These are phyloP conservation scores for Notodonta ziczac DNA, from an alignment of 2,888 invertebrate species.

Conservation along the genomic window DNA sequence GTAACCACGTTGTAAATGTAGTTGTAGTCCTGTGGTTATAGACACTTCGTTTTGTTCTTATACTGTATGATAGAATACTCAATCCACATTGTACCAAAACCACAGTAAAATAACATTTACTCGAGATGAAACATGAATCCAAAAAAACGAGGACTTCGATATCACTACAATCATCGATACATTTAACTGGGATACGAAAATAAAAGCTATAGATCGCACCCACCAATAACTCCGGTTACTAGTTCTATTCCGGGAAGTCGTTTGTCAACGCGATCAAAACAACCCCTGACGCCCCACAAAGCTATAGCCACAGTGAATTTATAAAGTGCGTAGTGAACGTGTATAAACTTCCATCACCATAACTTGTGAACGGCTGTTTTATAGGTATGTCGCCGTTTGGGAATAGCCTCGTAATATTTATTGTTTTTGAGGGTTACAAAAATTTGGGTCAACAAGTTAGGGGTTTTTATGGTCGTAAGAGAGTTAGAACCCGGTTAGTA, in stretches of 20 bases:
- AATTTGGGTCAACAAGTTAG: slow-evolving; percentile 22
- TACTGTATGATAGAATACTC: no score
- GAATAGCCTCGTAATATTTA: slow-evolving; percentile 35
- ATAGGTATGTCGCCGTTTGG: slow-evolving; percentile 32
- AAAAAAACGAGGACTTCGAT: slow-evolving; percentile 36
- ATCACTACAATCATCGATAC: slow-evolving; percentile 22
- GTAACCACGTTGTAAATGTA: no score
- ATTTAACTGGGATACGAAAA: slow-evolving; percentile 19
- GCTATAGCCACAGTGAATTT: slow-evolving; percentile 23
- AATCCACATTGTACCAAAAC: no score
- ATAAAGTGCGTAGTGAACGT: slow-evolving; percentile 33
- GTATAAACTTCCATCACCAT: slow-evolving; percentile 28
- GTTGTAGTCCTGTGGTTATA: no score
- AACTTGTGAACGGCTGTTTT: slow-evolving; percentile 33
- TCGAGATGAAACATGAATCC: slow-evolving; percentile 15
- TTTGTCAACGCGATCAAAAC: slow-evolving; percentile 34
- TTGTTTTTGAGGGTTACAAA: slow-evolving; percentile 21
- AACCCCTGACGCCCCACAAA: slow-evolving; percentile 10
- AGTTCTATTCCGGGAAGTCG: slow-evolving; percentile 34
- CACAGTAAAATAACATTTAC: background rate
- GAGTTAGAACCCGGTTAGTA: background rate
- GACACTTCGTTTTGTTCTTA: no score
- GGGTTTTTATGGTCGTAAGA: background rate
- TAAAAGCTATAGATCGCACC: slow-evolving; percentile 27
- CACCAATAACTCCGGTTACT: slow-evolving; percentile 37